Evolutionary conservation across 2,797 vertebrate species (phyloP).

Genomic region (Threskiornis aethiopicus): DNA sequence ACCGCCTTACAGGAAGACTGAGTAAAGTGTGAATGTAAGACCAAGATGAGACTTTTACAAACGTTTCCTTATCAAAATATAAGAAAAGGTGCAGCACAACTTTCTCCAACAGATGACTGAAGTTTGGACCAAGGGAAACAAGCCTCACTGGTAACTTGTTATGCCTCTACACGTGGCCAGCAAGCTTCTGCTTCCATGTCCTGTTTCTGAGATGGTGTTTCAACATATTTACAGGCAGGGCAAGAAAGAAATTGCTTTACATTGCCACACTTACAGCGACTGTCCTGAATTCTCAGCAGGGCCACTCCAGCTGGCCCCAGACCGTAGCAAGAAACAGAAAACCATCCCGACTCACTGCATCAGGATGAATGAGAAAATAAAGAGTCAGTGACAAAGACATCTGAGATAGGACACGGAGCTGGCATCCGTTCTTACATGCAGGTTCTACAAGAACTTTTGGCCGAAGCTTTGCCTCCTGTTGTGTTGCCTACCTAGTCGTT

Average conservation of each 20-base stretch:
- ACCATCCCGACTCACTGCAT: neutral
- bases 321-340: neutral
- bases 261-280: rapidly evolving
- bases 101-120: neutral
- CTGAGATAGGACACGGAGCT: neutral
- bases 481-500: neutral
- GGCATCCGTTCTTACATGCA: neutral
- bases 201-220: neutral
- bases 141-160: neutral
- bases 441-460: neutral
- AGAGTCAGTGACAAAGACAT: neutral
- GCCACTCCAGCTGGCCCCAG: neutral
- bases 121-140: neutral
- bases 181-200: neutral
- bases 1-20: neutral
- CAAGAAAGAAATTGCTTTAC: neutral
- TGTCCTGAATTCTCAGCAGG: neutral
- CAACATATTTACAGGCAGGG: neutral
- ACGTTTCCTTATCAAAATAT: neutral
- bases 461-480: neutral
- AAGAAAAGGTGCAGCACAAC: neutral
- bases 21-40: neutral
- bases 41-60: neutral
- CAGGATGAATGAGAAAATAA: neutral
- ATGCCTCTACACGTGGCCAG: neutral